Conservation (phyloP, 1,140 invertebrate species). For the Neodiprion pinetum region DNA sequence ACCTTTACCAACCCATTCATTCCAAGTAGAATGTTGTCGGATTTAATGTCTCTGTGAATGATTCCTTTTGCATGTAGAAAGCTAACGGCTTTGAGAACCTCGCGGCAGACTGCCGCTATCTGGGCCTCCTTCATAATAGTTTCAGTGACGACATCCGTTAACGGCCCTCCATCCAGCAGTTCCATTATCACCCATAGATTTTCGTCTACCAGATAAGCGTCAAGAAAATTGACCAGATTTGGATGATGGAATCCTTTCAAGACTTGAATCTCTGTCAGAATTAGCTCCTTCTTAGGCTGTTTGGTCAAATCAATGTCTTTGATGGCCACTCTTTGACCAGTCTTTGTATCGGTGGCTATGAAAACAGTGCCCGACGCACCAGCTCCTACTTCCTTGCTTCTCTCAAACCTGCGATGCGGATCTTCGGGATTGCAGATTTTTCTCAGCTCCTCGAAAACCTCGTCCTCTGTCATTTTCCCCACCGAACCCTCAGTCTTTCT, state of each 20-base stretch:
- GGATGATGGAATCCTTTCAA: conserved; percentile 93
- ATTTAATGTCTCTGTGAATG: conserved; percentile 94
- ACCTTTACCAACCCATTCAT: conserved; percentile 97
- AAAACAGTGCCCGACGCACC: conserved; percentile 92
- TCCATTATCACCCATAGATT: conserved; percentile 97
- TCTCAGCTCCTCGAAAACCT: conserved; percentile 85
- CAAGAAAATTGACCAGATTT: conserved; percentile 97
- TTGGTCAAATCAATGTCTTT: conserved; percentile 96
- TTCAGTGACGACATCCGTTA: conserved; percentile 98
- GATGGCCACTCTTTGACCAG: conserved; percentile 85
- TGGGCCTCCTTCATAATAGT: conserved; percentile 97
- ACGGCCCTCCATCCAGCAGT: conserved; percentile 91
- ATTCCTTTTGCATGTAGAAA: conserved; percentile 93
- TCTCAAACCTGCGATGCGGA: conserved; percentile 81
- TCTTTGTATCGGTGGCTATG: conserved; percentile 83
- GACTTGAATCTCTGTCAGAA: conserved; percentile 94
- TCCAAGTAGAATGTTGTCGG: conserved; percentile 94
- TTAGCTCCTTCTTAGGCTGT: conserved; percentile 93
- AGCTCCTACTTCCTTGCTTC: conserved; percentile 87
- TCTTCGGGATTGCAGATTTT: conserved; percentile 79
- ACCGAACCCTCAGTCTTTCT: conserved; percentile 60
- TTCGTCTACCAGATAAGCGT: conserved; percentile 87
- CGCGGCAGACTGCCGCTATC: conserved; percentile 93
- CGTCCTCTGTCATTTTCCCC: conserved; percentile 75
- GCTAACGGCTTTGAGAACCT: conserved; percentile 90